Evolutionary conservation across 2,797 vertebrate species (phyloP).

Genomic region (Mycteria americana): DNA sequence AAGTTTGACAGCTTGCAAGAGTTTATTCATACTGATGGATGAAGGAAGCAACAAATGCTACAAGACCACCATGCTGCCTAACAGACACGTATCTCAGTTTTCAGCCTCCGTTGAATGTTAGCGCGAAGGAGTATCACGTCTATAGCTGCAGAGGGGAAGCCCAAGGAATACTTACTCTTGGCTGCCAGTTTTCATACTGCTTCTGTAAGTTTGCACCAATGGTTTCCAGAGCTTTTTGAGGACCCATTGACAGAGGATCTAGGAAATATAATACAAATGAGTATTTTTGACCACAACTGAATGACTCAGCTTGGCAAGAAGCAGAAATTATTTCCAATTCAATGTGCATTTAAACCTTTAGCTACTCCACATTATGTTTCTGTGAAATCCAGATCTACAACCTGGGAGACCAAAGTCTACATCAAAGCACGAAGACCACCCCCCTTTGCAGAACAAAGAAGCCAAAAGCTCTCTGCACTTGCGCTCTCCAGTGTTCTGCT

Average conservation of each 20-base stretch:
- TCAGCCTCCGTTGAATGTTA: background rate
- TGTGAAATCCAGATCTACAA: background rate
- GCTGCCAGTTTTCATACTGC: conserved; percentile 99
- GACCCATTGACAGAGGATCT: conserved; percentile 98
- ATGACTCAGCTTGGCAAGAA: background rate
- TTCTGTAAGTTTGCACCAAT: conserved; percentile 97
- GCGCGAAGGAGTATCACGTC: fast-evolving
- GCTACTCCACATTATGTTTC: background rate
- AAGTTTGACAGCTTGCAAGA: background rate
- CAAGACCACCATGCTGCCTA: fast-evolving
- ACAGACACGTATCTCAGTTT: too few species aligned
- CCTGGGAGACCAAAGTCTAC: background rate
- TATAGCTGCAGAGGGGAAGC: background rate
- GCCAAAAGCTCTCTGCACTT: background rate
- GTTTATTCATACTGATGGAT: background rate
- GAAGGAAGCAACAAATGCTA: background rate
- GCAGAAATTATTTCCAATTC: background rate
- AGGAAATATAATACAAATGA: background rate
- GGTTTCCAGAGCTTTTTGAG: conserved; percentile 97
- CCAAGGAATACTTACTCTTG: conserved; percentile 81
- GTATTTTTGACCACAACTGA: background rate
- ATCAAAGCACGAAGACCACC: background rate
- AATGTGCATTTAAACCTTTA: background rate
- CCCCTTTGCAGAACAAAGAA: background rate
- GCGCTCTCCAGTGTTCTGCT: too few species aligned